Evolutionary conservation across 37 sponge, comb jelly and placozoan genomes (phyloP).

Genomic region (Theonella swinhoei): DNA sequence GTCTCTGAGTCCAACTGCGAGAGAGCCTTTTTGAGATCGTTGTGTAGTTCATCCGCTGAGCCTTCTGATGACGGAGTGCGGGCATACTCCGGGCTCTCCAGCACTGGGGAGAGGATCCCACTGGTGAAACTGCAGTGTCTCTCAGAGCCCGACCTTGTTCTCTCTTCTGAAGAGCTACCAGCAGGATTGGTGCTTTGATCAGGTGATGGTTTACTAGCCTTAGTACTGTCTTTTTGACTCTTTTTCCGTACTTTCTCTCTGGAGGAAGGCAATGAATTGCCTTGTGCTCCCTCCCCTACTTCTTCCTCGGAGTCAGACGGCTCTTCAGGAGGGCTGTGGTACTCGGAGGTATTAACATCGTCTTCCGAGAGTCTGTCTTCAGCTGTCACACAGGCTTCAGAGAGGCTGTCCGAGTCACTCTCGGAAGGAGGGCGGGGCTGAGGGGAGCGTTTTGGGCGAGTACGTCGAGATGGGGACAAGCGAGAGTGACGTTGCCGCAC

Average conservation of each 20-base stretch:
- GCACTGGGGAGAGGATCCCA: constrained; percentile 35
- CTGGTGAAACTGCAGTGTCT: background rate
- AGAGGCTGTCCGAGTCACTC: background rate
- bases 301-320: background rate
- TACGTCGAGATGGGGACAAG: background rate
- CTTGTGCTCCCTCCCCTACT: too few species aligned
- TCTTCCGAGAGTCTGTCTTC: background rate
- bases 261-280: too few species aligned
- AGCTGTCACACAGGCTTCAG: background rate
- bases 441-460: background rate
- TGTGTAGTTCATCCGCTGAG: constrained; percentile 18
- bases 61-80: background rate
- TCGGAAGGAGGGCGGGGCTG: too few species aligned
- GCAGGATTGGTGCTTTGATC: background rate
- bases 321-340: background rate
- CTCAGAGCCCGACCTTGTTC: background rate
- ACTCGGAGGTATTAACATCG: background rate
- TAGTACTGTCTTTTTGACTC: background rate
- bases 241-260: background rate
- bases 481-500: background rate
- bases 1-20: constrained; percentile 6
- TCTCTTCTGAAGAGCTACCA: background rate
- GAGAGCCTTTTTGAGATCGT: constrained; percentile 23
- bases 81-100: constrained; percentile 32
- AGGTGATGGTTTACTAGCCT: background rate